These are phyloP conservation scores for Brachionichthys hirsutus DNA, from an alignment of 2,113 vertebrate species.

Conservation along the genomic window DNA sequence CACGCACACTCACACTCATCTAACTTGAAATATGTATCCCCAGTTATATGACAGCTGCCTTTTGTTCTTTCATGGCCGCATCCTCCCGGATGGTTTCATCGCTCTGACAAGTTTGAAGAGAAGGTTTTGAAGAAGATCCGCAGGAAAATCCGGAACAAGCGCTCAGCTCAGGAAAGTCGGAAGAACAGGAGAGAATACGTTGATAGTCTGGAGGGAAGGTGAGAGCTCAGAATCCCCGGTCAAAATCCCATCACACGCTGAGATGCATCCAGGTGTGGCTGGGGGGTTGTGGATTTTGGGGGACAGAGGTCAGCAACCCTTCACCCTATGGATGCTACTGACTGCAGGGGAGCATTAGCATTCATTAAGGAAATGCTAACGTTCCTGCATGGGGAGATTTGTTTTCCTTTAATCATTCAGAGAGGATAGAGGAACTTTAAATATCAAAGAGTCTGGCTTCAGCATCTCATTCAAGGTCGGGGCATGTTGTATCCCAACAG, in stretches of 20 bases:
- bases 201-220: constrained; percentile 88
- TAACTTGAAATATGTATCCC: constrained; percentile 19
- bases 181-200: constrained; percentile 95
- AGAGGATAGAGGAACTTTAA: no score
- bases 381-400: no score
- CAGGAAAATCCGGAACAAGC: constrained; percentile 94
- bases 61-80: constrained; percentile 9
- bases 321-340: no score
- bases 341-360: no score
- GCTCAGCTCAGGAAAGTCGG: constrained; percentile 91
- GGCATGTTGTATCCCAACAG: not conserved
- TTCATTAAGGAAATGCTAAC: no score
- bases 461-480: constrained; percentile 4
- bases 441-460: no score
- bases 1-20: not conserved
- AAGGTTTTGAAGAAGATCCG: constrained; percentile 93
- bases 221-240: constrained; percentile 20
- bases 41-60: constrained; percentile 14
- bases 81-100: constrained; percentile 43
- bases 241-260: not conserved
- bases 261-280: no score
- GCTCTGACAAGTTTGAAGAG: constrained; percentile 83
- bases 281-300: no score
- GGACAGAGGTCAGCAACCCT: no score
- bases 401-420: no score